Percentiles rank a stretch among this genome's conserved stretches.
Conservation (phyloP, 2,888 invertebrate species). For the Cephus pulcher region DNA sequence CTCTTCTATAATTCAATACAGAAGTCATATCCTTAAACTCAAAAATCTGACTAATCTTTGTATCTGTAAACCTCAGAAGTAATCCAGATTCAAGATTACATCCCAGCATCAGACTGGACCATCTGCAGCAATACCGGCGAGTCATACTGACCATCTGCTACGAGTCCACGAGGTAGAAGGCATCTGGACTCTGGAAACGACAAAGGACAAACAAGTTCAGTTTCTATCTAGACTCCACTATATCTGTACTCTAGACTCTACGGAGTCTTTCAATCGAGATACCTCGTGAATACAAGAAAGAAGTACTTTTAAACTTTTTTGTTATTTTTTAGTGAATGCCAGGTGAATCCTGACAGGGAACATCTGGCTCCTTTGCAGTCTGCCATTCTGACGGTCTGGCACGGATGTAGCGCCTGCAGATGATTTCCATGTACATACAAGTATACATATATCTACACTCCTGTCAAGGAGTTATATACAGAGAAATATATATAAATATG, state of each 20-base stretch:
- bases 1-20: neutral
- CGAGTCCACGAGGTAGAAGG: slow-evolving; percentile 13
- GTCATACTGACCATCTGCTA: slow-evolving; percentile 45
- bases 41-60: neutral
- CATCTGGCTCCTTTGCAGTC: neutral
- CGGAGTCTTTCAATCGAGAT: neutral
- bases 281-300: neutral
- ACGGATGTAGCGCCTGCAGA: neutral
- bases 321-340: neutral
- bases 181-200: slow-evolving; percentile 36
- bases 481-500: neutral
- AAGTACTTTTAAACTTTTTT: neutral
- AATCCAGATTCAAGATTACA: neutral
- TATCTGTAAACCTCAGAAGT: neutral
- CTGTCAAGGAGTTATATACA: neutral
- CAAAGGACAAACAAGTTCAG: neutral
- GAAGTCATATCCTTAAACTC: neutral
- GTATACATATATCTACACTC: neutral
- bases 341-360: neutral
- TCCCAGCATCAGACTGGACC: neutral
- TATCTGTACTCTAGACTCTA: neutral
- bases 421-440: neutral
- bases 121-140: neutral
- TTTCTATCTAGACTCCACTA: neutral
- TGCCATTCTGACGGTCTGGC: neutral